phyloP scores from a whole-genome alignment of 2,888 invertebrate species.

The Chrysomela aeneicollis region DNA sequence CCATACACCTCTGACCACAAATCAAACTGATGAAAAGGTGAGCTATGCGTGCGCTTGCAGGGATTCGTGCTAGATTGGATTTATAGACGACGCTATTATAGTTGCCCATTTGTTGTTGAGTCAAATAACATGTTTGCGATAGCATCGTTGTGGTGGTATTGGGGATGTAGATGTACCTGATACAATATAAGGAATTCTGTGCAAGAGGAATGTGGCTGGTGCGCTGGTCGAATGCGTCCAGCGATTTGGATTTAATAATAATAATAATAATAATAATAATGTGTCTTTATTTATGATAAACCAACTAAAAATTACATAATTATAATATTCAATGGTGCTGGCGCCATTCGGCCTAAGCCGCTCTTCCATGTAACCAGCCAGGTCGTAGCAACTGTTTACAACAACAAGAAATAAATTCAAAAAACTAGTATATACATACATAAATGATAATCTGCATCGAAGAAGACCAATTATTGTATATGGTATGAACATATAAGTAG shows the following conservation, averaged over 20 bases:
- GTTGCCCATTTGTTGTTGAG: neutral
- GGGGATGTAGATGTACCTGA: neutral
- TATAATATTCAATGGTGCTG: too few species aligned
- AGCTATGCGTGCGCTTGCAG: slow-evolving; percentile 20
- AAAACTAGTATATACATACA: too few species aligned
- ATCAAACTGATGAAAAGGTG: slow-evolving; percentile 38
- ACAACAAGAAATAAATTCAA: too few species aligned
- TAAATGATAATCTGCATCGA: too few species aligned
- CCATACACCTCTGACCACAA: slow-evolving; percentile 37
- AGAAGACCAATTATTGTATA: too few species aligned
- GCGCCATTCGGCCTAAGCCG: too few species aligned
- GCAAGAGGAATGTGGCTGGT: neutral
- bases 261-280: too few species aligned
- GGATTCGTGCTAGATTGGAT: slow-evolving; percentile 16
- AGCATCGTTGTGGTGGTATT: neutral
- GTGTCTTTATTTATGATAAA: too few species aligned
- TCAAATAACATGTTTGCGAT: neutral
- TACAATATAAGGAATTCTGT: neutral
- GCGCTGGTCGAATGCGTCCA: neutral
- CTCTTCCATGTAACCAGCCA: too few species aligned
- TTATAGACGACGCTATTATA: slow-evolving; percentile 17
- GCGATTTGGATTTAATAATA: neutral
- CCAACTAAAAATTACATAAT: too few species aligned
- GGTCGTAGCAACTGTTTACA: too few species aligned
- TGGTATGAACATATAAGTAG: too few species aligned